Evolutionary conservation across 2,888 invertebrate genomes (phyloP).

Genomic region (Pristionchus mayeri): DNA sequence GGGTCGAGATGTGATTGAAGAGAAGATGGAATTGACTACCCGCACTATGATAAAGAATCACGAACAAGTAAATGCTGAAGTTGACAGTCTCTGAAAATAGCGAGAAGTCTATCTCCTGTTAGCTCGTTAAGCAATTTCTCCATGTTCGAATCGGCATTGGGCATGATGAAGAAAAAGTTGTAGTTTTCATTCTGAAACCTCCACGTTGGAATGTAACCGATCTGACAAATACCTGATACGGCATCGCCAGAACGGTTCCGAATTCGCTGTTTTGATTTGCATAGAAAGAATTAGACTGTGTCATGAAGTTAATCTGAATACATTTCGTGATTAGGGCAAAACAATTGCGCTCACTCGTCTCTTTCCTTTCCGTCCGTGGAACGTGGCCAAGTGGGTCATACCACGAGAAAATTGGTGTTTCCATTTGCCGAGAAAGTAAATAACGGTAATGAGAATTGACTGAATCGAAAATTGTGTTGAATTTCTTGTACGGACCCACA

Average conservation of each 20-base stretch:
- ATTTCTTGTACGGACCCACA: neutral
- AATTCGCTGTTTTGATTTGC: neutral
- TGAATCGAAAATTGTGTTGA: neutral
- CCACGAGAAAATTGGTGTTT: neutral
- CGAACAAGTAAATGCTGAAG: neutral
- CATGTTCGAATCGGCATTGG: neutral
- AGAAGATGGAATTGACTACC: too few relatives aligned
- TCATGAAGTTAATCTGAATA: neutral
- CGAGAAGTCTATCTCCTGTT: neutral
- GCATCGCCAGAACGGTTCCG: neutral
- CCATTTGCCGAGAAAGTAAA: neutral
- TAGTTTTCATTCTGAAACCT: neutral
- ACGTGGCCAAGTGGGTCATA: neutral
- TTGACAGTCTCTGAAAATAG: neutral
- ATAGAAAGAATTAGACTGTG: neutral
- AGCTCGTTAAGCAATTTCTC: neutral
- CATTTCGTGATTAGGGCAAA: neutral
- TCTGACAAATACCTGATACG: neutral
- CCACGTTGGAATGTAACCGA: neutral
- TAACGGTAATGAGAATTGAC: neutral
- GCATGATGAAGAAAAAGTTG: neutral
- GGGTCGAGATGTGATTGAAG: too few relatives aligned
- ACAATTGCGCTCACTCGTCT: neutral
- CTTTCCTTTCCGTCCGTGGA: neutral
- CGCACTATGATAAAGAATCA: neutral